These are phyloP conservation scores for Perizoma flavofasciatum DNA, from an alignment of 2,888 invertebrate species.

Conservation along the genomic window DNA sequence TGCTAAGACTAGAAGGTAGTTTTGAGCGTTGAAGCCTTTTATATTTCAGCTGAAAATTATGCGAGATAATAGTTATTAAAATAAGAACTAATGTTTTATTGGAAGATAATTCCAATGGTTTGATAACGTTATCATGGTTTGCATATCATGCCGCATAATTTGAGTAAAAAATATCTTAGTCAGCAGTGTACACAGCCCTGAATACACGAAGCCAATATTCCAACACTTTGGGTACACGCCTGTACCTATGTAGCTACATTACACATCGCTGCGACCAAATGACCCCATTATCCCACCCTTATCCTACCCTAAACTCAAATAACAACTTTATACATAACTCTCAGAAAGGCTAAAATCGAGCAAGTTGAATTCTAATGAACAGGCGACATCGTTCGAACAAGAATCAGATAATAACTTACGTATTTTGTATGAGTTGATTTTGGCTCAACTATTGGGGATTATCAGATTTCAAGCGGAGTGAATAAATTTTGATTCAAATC, in stretches of 20 bases:
- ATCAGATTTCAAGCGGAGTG: conserved; percentile 54
- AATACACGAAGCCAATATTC: conserved; percentile 68
- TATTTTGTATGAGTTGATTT: conserved; percentile 64
- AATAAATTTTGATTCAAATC: conserved; percentile 53
- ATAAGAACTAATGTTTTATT: too few relatives aligned
- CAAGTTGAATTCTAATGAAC: conserved; percentile 54
- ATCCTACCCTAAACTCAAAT: conserved; percentile 49
- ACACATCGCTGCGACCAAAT: conserved; percentile 72
- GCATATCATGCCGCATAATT: too few relatives aligned
- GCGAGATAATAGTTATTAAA: too few relatives aligned
- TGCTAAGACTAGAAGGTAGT: too few relatives aligned
- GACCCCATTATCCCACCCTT: conserved; percentile 73
- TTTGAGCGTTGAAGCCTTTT: too few relatives aligned
- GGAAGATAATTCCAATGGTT: too few relatives aligned
- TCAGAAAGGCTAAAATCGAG: conserved; percentile 52
- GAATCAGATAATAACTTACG: conserved; percentile 68
- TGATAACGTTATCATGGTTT: too few relatives aligned
- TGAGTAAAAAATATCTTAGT: conserved; percentile 4
- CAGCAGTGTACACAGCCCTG: conserved; percentile 49
- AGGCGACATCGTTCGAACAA: conserved; percentile 58
- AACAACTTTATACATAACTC: conserved; percentile 51
- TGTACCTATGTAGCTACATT: conserved; percentile 48
- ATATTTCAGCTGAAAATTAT: too few relatives aligned
- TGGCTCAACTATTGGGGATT: conserved; percentile 59
- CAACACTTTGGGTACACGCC: conserved; percentile 65